phyloP scores from a whole-genome alignment of 53 echinoderm and acorn worm genomes.

The Pentamera pediparva region DNA sequence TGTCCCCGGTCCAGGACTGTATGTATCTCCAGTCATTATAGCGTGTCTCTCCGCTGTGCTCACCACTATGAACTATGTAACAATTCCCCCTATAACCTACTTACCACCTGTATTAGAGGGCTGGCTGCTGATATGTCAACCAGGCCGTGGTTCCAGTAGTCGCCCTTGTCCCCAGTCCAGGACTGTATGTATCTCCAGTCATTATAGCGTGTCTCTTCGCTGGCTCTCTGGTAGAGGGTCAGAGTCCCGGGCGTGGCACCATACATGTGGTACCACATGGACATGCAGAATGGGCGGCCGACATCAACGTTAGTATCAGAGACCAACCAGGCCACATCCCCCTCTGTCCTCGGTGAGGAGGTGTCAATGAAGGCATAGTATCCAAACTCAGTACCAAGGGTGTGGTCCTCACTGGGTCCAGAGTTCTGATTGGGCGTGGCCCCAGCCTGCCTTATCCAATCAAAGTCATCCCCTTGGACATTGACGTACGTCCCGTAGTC shows the following conservation, averaged over 20 bases:
- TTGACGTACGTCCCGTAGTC: constrained; percentile 73
- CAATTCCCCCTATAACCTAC: constrained; percentile 3
- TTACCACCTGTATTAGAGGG: constrained; percentile 13
- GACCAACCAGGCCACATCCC: constrained; percentile 57
- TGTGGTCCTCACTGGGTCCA: constrained; percentile 73
- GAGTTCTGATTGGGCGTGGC: constrained; percentile 34
- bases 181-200: constrained; percentile 50
- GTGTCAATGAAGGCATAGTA: constrained; percentile 70
- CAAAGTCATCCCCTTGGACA: constrained; percentile 63
- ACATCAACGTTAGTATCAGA: constrained; percentile 53
- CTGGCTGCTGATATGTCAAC: constrained; percentile 10
- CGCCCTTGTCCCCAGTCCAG: constrained; percentile 45
- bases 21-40: constrained; percentile 45
- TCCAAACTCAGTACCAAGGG: constrained; percentile 55
- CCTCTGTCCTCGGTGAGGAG: constrained; percentile 41
- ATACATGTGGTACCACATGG: constrained; percentile 81
- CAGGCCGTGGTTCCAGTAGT: constrained; percentile 59
- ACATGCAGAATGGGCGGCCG: constrained; percentile 53
- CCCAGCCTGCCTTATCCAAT: constrained; percentile 71
- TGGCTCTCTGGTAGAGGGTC: constrained; percentile 39
- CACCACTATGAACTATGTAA: too few relatives aligned
- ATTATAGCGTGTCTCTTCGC: constrained; percentile 25
- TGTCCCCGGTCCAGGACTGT: constrained; percentile 40
- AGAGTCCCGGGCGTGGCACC: constrained; percentile 45
- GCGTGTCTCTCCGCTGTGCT: too few relatives aligned